phyloP scores from a whole-genome alignment of 2,113 vertebrate genomes.

The Pygoscelis adeliae region DNA sequence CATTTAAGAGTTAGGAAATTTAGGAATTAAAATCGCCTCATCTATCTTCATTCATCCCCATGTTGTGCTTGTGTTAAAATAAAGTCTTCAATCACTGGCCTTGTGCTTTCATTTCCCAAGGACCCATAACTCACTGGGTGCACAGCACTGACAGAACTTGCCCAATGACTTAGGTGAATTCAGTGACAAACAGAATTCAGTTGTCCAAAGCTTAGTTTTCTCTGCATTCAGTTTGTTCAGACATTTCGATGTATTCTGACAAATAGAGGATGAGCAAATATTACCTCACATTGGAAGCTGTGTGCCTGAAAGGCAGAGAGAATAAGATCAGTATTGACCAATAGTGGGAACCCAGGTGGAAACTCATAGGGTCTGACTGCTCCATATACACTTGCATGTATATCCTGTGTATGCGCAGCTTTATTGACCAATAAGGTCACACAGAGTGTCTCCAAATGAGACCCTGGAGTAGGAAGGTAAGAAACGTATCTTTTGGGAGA shows the following conservation, averaged over 20 bases:
- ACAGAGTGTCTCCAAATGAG: background rate
- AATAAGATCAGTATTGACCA: background rate
- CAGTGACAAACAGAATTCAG: background rate
- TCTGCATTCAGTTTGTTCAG: background rate
- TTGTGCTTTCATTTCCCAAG: background rate
- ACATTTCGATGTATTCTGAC: background rate
- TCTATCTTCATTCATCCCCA: background rate
- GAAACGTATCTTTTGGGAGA: background rate
- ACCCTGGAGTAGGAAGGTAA: background rate
- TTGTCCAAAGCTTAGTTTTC: background rate
- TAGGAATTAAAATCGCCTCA: background rate
- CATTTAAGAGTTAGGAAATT: background rate
- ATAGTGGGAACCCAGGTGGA: background rate
- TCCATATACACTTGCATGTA: rapidly evolving
- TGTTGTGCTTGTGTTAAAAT: background rate
- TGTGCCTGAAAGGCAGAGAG: background rate
- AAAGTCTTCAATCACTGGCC: background rate
- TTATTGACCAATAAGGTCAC: background rate
- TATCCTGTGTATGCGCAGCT: background rate
- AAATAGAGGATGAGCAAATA: background rate
- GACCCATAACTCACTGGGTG: background rate
- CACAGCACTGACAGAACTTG: background rate
- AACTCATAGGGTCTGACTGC: background rate
- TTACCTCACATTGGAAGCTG: background rate
- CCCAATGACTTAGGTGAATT: background rate